Percentiles rank a stretch among this genome's conserved stretches.
These are phyloP conservation scores for Sitophilus oryzae DNA, from an alignment of 1,140 invertebrate genomes.

Conservation along the genomic window DNA sequence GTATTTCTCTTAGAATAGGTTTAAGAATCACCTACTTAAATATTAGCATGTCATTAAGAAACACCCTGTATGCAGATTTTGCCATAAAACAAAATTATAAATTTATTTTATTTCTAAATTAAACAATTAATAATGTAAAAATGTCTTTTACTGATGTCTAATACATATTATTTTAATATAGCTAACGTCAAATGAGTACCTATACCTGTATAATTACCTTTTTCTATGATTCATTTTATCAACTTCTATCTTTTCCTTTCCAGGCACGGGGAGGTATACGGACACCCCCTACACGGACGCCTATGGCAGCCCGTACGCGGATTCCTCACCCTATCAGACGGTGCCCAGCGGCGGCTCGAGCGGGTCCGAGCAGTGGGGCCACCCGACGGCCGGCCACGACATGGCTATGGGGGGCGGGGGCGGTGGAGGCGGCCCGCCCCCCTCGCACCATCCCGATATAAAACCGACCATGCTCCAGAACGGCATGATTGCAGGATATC, in stretches of 20 bases:
- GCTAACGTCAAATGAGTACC: no score
- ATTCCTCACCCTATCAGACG: conserved; percentile 71
- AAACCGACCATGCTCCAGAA: conserved; percentile 66
- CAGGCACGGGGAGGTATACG: conserved; percentile 55
- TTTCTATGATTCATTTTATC: no score
- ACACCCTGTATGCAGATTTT: no score
- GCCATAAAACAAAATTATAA: no score
- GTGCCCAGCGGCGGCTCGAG: conserved; percentile 67
- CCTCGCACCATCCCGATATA: conserved; percentile 53
- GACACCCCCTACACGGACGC: conserved; percentile 55
- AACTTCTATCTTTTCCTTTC: conserved; percentile 32
- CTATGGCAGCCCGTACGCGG: conserved; percentile 63
- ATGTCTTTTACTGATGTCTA: no score
- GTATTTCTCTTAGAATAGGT: no score
- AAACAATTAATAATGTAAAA: no score
- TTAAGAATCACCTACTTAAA: no score
- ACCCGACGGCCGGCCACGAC: conserved; percentile 36
- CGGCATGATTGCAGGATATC: conserved; percentile 64
- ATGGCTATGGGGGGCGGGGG: conserved; percentile 29
- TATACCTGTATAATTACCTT: no score
- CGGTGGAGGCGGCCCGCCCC: conserved; percentile 42
- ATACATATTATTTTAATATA: no score
- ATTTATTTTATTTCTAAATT: no score
- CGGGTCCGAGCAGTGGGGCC: conserved; percentile 49
- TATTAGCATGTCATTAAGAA: no score